phyloP scores from a whole-genome alignment of 2,797 vertebrate species.

The Rallus crepitans region DNA sequence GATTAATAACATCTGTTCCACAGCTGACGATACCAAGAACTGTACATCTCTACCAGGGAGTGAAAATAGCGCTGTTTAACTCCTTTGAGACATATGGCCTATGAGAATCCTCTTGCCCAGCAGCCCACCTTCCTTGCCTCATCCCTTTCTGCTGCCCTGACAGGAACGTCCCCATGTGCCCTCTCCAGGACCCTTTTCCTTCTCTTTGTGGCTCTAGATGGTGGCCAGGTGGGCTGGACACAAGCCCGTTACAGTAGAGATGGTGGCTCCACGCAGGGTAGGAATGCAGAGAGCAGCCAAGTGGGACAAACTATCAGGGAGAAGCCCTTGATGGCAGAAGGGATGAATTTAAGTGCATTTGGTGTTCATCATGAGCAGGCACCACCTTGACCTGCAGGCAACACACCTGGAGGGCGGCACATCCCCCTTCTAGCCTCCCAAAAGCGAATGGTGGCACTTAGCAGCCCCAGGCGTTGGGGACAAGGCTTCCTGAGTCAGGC shows the following conservation, averaged over 20 bases:
- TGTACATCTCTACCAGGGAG: not conserved
- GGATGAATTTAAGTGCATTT: no score
- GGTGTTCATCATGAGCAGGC: fast-evolving
- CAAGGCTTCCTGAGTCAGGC: fast-evolving
- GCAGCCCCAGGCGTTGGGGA: fast-evolving
- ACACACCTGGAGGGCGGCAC: not conserved
- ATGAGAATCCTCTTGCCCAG: not conserved
- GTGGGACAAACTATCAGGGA: not conserved
- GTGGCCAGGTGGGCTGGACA: fast-evolving
- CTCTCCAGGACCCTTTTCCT: not conserved
- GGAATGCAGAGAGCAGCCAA: not conserved
- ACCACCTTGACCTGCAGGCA: not conserved
- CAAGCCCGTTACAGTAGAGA: fast-evolving
- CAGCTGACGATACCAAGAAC: not conserved
- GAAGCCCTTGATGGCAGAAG: fast-evolving
- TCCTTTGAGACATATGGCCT: fast-evolving
- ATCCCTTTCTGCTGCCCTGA: not conserved
- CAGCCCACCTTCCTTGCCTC: fast-evolving
- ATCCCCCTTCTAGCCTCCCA: not conserved
- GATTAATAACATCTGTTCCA: conserved; percentile 48
- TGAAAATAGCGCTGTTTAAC: fast-evolving
- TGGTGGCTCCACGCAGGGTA: fast-evolving
- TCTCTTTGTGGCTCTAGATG: fast-evolving
- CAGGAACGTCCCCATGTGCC: fast-evolving
- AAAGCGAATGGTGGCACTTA: fast-evolving